Evolutionary conservation across 2,113 vertebrate genomes (phyloP).

Genomic region (Dromaius novaehollandiae): DNA sequence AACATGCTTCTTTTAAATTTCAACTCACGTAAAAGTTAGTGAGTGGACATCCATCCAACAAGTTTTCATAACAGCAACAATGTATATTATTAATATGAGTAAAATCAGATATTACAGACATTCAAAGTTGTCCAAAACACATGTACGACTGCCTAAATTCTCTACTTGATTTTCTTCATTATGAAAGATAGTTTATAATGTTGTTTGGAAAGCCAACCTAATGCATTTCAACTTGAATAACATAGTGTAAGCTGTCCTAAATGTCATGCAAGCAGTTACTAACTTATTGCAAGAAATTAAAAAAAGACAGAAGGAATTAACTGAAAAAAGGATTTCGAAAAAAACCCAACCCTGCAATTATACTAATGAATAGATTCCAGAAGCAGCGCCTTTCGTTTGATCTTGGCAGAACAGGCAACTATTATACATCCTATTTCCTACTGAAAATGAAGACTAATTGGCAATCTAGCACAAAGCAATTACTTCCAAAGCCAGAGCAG

Average conservation of each 20-base stretch:
- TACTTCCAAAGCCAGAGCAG: constrained; percentile 1
- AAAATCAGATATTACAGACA: background rate
- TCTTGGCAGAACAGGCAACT: constrained; percentile 31
- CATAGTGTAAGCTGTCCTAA: background rate
- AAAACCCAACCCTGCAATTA: background rate
- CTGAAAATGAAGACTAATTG: constrained; percentile 19
- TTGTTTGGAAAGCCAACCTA: background rate
- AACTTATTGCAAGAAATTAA: background rate
- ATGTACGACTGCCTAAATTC: background rate
- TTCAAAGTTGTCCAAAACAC: background rate
- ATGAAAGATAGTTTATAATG: background rate
- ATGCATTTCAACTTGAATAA: background rate
- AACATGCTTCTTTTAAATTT: background rate
- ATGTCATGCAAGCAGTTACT: background rate
- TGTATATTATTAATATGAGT: background rate
- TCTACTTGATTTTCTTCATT: background rate
- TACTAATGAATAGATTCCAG: background rate
- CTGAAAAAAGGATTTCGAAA: background rate
- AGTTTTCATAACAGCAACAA: background rate
- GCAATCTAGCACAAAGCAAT: background rate
- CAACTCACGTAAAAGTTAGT: background rate
- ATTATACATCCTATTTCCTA: background rate
- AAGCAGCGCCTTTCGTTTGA: constrained; percentile 18
- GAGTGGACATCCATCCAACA: background rate
- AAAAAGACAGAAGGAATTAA: background rate